These are phyloP conservation scores for Cheirogaleus medius DNA, from an alignment of 2,113 vertebrate genomes.

Conservation along the genomic window DNA sequence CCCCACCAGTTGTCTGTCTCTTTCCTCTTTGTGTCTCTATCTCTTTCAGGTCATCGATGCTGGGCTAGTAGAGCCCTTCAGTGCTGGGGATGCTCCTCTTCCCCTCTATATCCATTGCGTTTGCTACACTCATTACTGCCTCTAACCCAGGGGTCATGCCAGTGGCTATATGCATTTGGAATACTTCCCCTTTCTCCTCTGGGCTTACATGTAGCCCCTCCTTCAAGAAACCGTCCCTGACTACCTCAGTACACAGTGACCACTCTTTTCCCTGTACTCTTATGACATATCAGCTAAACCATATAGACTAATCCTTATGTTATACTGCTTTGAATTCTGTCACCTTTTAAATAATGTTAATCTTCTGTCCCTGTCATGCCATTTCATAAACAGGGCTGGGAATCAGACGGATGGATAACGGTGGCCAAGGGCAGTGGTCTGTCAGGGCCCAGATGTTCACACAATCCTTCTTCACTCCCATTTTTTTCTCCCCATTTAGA, in stretches of 20 bases:
- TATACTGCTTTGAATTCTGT: conserved; percentile 23
- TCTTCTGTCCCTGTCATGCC: not conserved
- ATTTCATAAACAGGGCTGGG: not conserved
- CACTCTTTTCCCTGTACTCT: not conserved
- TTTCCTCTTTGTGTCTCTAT: not conserved
- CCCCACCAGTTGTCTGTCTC: not conserved
- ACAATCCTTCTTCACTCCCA: not conserved
- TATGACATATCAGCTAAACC: not conserved
- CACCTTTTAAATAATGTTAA: not conserved
- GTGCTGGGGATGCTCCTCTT: not conserved
- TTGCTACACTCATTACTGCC: not conserved
- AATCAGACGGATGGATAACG: not conserved
- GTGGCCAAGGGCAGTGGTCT: conserved; percentile 18
- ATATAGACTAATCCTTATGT: conserved; percentile 5
- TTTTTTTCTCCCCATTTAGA: not conserved
- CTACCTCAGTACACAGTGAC: not conserved
- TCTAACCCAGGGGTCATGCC: not conserved
- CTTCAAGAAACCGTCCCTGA: not conserved
- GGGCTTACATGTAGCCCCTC: not conserved
- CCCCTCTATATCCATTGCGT: not conserved
- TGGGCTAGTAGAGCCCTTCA: not conserved
- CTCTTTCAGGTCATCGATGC: not conserved
- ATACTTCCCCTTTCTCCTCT: not conserved
- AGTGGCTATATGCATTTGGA: not conserved
- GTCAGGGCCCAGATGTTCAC: not conserved